Evolutionary conservation across 2,797 vertebrate genomes (phyloP).

Genomic region (Centroberyx gerrardi): DNA sequence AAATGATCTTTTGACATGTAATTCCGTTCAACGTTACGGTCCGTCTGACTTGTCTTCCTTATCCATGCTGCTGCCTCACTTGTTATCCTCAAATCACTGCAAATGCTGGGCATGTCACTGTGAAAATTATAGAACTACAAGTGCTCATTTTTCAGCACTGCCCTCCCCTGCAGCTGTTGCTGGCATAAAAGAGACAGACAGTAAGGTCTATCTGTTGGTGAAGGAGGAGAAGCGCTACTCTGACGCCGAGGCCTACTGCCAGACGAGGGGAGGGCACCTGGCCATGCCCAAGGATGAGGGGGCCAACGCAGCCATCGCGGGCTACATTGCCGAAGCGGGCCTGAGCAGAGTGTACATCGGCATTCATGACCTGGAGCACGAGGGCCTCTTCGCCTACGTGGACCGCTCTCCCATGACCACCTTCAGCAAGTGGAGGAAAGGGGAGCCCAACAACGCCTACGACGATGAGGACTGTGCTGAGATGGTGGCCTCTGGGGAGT

Average conservation of each 20-base stretch:
- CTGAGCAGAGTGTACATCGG: conserved; percentile 95
- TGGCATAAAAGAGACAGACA: conserved; percentile 96
- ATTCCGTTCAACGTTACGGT: neutral
- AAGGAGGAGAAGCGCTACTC: conserved; percentile 95
- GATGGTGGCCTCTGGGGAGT: conserved; percentile 94
- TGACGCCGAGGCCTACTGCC: conserved; percentile 94
- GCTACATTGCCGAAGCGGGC: conserved; percentile 92
- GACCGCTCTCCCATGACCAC: conserved; percentile 95
- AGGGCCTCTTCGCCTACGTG: conserved; percentile 93
- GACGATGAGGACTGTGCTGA: conserved; percentile 98
- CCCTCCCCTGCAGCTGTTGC: conserved; percentile 99
- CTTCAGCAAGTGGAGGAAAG: conserved; percentile 95
- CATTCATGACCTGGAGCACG: conserved; percentile 93
- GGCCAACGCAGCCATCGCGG: conserved; percentile 90
- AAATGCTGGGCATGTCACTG: conserved; percentile 78
- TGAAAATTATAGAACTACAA: conserved; percentile 91
- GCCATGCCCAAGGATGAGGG: conserved; percentile 96
- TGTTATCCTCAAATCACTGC: conserved; percentile 48
- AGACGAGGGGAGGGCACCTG: conserved; percentile 93
- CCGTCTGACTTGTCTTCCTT: neutral
- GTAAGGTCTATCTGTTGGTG: conserved; percentile 97
- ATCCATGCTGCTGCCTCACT: conserved; percentile 1
- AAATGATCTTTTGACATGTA: neutral
- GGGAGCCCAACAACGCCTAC: conserved; percentile 96
- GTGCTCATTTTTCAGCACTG: conserved; percentile 98